Evolutionary conservation across 2,113 vertebrate species (phyloP), one percentile per base, ranked within the genome.

Genomic region (Agelaius phoeniceus): DNA sequence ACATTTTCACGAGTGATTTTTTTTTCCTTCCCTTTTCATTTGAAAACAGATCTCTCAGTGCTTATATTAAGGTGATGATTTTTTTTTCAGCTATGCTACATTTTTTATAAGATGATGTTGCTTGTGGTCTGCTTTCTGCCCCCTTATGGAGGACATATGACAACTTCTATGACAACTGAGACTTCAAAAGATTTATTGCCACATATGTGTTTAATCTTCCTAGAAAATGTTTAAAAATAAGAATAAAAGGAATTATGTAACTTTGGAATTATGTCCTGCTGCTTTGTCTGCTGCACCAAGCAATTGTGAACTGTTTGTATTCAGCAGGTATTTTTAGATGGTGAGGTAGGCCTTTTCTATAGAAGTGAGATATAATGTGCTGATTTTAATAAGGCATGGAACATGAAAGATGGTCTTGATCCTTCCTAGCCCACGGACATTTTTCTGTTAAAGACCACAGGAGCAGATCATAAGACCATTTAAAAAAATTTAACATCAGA

Each of bases 21-120:
- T 91, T 92, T 93, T 91, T 67, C 59, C 61, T 95, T 87, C 62
- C 89, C 72, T 71, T 54, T 93, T 95, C 46, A 79, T 43, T 54
- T 62, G 18, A 92, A 81, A 96, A 89, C 54, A 87, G 33, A 30
- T 74, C 62, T 83, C 73, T 95, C 58, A 15, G 63, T 87, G 73
- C 49, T 39, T 48, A 81, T 54, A 78, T 75, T 76, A 96, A 91
- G 82, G 93, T 88, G 12, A 68, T 63, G 51, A 5, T 3, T 31
- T 73, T 59, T 59, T 65, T 80, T 93, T 77, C 57, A 94, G 62
- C 66, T 87, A 28, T 55, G 43, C 57, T 80, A 67, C 18, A 39
- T 62, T 55, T 61, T 68, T 57, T 46, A 20, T n/a, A 44, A 33
- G 89, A 16, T 46, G 21, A 48, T 11, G 28, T 24, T 63, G n/a